These are phyloP conservation scores for Hetaerina titia DNA, from an alignment of 2,888 invertebrate genomes.

Conservation along the genomic window DNA sequence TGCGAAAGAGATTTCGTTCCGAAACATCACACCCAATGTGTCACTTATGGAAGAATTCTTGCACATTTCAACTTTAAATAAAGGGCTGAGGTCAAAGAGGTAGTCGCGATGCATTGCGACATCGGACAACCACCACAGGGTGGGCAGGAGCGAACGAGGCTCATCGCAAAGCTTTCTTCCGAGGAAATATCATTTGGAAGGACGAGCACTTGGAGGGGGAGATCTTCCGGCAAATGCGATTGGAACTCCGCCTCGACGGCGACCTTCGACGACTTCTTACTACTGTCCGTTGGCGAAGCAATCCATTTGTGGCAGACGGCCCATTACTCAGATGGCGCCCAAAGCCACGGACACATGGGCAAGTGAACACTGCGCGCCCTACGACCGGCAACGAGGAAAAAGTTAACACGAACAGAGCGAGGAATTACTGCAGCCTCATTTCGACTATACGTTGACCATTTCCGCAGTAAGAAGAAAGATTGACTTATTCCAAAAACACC, in stretches of 20 bases:
- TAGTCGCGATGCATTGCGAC: neutral
- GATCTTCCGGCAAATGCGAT: neutral
- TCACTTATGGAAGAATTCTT: too few relatives aligned
- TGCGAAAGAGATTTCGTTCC: too few relatives aligned
- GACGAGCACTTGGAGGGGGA: neutral
- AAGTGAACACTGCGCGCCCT: too few relatives aligned
- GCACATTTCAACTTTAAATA: too few relatives aligned
- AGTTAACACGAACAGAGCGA: too few relatives aligned
- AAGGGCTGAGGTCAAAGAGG: too few relatives aligned
- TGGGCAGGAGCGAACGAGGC: neutral
- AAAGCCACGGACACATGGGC: neutral
- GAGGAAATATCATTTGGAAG: neutral
- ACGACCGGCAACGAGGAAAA: too few relatives aligned
- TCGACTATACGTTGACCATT: too few relatives aligned
- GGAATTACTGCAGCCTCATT: too few relatives aligned
- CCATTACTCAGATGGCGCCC: neutral
- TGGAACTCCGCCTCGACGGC: neutral
- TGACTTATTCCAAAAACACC: too few relatives aligned
- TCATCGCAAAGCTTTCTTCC: neutral
- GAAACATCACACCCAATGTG: too few relatives aligned
- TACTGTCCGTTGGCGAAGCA: neutral
- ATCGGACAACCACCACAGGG: neutral
- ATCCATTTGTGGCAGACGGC: neutral
- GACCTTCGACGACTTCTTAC: neutral
- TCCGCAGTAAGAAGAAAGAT: too few relatives aligned